Conservation (phyloP, 2,888 invertebrate species). For the Furcula furcula region DNA sequence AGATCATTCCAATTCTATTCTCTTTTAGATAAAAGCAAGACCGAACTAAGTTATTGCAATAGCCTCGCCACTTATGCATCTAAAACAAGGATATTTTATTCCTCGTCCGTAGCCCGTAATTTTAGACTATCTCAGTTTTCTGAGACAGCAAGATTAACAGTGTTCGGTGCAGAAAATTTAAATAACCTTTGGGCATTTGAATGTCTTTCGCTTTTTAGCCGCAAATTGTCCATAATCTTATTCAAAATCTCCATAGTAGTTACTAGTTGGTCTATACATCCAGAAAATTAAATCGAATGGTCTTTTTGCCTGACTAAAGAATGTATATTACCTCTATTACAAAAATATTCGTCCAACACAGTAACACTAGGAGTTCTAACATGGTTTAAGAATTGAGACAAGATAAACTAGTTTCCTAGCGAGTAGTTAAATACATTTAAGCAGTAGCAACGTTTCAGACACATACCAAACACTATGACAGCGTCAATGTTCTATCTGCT, state of each 20-base stretch:
- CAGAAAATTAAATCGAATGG: too few relatives aligned
- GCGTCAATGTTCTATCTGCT: conserved; percentile 42
- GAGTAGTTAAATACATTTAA: too few relatives aligned
- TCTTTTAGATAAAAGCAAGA: conserved; percentile 12
- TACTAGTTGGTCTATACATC: too few relatives aligned
- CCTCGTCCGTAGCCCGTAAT: conserved; percentile 12
- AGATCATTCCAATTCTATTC: conserved; percentile 1
- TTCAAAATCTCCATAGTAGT: too few relatives aligned
- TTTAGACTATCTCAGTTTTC: conserved; percentile 23
- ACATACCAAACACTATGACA: conserved; percentile 24
- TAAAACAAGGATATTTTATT: conserved; percentile 12
- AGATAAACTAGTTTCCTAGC: too few relatives aligned
- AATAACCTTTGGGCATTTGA: conserved; percentile 32
- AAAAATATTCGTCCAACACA: too few relatives aligned
- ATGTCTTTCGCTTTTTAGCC: conserved; percentile 26
- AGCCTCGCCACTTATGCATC: conserved; percentile 7
- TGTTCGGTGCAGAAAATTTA: conserved; percentile 30
- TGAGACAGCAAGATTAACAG: conserved; percentile 32
- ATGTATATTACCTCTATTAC: too few relatives aligned
- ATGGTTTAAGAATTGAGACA: too few relatives aligned
- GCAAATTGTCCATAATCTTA: too few relatives aligned
- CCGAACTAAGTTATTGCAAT: conserved; percentile 7
- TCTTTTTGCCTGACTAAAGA: too few relatives aligned
- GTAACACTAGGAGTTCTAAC: too few relatives aligned
- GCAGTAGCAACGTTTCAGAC: conserved; percentile 2